Conservation (phyloP, 2,113 vertebrate species). For the Eublepharis macularius region DNA sequence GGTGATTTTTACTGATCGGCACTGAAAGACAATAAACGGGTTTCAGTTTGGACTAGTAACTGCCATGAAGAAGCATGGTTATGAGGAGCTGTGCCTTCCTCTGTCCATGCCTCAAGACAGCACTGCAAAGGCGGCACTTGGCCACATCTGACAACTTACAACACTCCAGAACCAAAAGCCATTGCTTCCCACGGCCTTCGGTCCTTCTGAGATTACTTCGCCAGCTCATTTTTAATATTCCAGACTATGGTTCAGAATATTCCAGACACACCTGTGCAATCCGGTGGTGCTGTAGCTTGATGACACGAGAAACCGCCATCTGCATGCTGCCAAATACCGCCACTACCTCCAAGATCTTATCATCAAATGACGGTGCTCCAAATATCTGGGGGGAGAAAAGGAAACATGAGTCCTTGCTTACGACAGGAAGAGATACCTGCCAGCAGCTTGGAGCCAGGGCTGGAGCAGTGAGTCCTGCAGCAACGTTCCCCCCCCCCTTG, state of each 20-base stretch:
- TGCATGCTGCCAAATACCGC: conserved; percentile 98
- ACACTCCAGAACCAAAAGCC: conserved; percentile 18
- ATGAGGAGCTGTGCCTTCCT: conserved; percentile 35
- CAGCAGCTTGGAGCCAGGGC: not conserved
- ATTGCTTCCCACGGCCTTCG: not conserved
- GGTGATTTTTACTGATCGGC: conserved; percentile 96
- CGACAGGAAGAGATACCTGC: not conserved
- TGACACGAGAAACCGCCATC: conserved; percentile 97
- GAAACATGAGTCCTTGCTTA: not conserved
- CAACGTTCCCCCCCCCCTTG: no score
- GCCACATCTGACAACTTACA: conserved; percentile 22
- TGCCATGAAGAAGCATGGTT: conserved; percentile 27
- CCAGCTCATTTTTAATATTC: not conserved
- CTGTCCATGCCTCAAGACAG: conserved; percentile 22
- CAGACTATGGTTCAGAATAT: no score
- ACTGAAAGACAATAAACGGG: conserved; percentile 74
- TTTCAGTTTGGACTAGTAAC: conserved; percentile 41
- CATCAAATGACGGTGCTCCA: conserved; percentile 94
- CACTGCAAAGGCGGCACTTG: conserved; percentile 17
- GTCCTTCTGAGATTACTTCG: not conserved
- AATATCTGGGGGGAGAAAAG: conserved; percentile 85
- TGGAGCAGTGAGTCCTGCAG: no score
- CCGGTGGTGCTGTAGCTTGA: conserved; percentile 95
- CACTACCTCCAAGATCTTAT: conserved; percentile 97
- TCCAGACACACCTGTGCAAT: conserved; percentile 89